Conservation (phyloP, 2,113 vertebrate species). For the Lepus americanus region DNA sequence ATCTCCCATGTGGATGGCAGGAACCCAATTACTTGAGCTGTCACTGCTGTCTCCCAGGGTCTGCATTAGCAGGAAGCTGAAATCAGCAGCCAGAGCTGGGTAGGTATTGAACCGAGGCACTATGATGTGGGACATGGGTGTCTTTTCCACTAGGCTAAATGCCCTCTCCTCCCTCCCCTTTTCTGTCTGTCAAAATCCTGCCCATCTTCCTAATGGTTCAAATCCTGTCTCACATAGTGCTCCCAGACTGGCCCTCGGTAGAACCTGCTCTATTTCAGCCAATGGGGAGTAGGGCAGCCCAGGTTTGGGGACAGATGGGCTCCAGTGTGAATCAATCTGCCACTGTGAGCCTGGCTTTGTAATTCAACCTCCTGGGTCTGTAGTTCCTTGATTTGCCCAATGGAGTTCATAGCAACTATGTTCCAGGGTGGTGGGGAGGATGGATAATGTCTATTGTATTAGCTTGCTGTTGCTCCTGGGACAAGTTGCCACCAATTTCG, state of each 20-base stretch:
- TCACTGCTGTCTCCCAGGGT: no score
- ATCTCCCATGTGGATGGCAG: no score
- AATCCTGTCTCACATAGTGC: background rate
- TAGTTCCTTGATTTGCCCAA: background rate
- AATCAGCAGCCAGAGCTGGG: no score
- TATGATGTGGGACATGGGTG: no score
- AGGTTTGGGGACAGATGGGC: background rate
- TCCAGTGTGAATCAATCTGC: background rate
- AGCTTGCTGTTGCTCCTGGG: background rate
- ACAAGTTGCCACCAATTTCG: background rate
- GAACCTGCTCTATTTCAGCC: background rate
- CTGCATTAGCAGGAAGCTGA: no score
- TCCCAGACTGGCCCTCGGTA: background rate
- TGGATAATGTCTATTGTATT: background rate
- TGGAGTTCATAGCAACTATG: background rate
- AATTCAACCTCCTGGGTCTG: background rate
- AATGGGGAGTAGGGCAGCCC: background rate
- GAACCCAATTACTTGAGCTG: no score
- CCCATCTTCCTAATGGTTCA: background rate
- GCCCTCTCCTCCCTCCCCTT: background rate
- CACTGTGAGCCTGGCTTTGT: background rate
- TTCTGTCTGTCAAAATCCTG: constrained; percentile 24
- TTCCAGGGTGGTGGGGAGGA: background rate
- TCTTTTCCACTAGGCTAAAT: no score
- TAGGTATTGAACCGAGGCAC: no score